A percentile compares a stretch with the other conserved stretches of the same genome.
phyloP scores from a whole-genome alignment of 2,113 vertebrate species.

The Camarhynchus parvulus region DNA sequence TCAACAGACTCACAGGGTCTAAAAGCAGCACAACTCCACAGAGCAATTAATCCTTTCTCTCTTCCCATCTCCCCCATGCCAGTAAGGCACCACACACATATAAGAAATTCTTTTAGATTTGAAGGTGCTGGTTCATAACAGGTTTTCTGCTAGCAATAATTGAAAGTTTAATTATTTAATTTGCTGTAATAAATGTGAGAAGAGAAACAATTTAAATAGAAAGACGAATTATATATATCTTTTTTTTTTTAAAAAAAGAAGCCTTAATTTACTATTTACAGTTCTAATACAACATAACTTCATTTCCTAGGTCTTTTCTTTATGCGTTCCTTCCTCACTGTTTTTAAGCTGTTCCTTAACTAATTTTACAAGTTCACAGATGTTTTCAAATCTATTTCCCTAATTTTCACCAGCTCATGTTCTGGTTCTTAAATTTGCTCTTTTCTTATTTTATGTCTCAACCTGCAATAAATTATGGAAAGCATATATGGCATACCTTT shows the following conservation, averaged over 20 bases:
- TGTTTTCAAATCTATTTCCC: neutral
- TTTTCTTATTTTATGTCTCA: neutral
- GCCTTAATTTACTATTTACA: neutral
- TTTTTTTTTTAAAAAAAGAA: neutral
- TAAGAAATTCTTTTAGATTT: neutral
- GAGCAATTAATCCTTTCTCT: neutral
- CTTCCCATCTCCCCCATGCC: neutral
- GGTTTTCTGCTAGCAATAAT: neutral
- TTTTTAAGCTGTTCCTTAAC: neutral
- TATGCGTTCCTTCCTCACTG: neutral
- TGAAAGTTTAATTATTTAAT: neutral
- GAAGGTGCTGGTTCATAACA: neutral
- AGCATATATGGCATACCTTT: neutral
- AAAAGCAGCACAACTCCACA: neutral
- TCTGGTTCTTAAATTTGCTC: neutral
- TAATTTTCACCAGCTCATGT: neutral
- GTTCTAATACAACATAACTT: neutral
- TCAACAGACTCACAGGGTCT: neutral
- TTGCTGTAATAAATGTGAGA: neutral
- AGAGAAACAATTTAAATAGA: neutral
- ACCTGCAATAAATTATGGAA: neutral
- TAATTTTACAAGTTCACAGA: neutral
- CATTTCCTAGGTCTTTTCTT: neutral
- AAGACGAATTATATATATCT: neutral
- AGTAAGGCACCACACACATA: neutral